Conservation (phyloP, 2,113 vertebrate genomes). For the Strix uralensis region DNA sequence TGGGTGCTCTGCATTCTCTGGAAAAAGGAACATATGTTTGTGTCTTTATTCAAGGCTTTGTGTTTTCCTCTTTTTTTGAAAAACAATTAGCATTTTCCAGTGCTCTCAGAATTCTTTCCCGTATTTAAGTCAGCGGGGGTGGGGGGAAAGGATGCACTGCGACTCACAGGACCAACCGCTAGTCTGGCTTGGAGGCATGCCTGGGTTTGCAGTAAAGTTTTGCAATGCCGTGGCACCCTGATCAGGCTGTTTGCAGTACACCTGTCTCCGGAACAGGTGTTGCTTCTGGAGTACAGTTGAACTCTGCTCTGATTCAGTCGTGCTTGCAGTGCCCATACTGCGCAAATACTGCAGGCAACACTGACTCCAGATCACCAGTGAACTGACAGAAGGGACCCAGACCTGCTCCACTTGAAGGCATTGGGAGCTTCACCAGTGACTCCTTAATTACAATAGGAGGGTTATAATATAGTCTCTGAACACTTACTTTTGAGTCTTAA, state of each 20-base stretch:
- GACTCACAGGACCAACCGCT: neutral
- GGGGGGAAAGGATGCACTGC: neutral
- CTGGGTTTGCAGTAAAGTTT: neutral
- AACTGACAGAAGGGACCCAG: neutral
- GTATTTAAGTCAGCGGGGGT: neutral
- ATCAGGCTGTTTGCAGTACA: neutral
- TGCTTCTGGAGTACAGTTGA: neutral
- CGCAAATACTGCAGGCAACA: neutral
- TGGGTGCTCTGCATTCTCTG: slow-evolving; percentile 50
- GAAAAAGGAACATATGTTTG: slow-evolving; percentile 3
- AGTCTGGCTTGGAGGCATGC: neutral
- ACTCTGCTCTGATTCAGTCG: neutral
- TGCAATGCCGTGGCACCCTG: fast-evolving
- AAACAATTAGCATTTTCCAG: slow-evolving; percentile 41
- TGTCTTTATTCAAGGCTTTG: slow-evolving; percentile 47
- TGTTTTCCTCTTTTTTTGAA: neutral
- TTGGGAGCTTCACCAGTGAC: neutral
- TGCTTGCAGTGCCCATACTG: neutral
- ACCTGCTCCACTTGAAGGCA: neutral
- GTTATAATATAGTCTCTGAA: neutral
- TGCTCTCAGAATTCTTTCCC: slow-evolving; percentile 30
- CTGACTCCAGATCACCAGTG: neutral
- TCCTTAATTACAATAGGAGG: neutral
- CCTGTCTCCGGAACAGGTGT: neutral
- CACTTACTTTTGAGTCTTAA: neutral